Percentiles rank a stretch among this genome's conserved stretches.
Evolutionary conservation across 2,113 vertebrate species (phyloP).

Genomic region (Eulemur macaco): DNA sequence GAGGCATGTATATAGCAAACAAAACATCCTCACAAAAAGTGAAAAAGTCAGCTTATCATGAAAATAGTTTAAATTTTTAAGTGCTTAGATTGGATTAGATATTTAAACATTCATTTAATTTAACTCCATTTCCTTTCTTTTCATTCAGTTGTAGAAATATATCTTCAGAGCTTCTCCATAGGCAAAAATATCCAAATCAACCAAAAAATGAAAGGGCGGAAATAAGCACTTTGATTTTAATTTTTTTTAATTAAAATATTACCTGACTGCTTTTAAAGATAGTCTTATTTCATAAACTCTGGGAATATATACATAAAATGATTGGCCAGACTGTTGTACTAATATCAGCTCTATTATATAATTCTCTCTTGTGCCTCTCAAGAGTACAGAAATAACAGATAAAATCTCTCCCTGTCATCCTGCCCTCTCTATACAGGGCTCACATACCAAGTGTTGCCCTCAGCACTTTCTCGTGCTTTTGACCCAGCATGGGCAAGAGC

Average conservation of each 20-base stretch:
- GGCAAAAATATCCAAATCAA: neutral
- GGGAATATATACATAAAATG: neutral
- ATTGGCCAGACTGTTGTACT: neutral
- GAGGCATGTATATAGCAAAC: neutral
- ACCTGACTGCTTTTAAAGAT: neutral
- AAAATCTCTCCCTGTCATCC: neutral
- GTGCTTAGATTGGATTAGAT: neutral
- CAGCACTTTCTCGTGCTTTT: neutral
- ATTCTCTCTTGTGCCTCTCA: neutral
- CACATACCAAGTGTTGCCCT: neutral
- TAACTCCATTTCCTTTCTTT: neutral
- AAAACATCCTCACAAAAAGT: neutral
- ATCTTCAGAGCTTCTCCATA: neutral
- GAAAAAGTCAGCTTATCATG: neutral
- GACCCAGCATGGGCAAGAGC: neutral
- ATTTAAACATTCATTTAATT: slow-evolving; percentile 12
- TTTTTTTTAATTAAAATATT: neutral
- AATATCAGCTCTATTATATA: neutral
- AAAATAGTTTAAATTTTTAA: neutral
- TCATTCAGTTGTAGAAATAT: neutral
- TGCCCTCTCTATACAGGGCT: neutral
- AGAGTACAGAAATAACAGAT: neutral
- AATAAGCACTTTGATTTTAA: neutral
- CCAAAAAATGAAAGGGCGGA: neutral
- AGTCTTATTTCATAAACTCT: neutral